Evolutionary conservation across 2,888 invertebrate species (phyloP), one percentile per base, ranked within the genome.

Genomic region (Papilio demoleus): DNA sequence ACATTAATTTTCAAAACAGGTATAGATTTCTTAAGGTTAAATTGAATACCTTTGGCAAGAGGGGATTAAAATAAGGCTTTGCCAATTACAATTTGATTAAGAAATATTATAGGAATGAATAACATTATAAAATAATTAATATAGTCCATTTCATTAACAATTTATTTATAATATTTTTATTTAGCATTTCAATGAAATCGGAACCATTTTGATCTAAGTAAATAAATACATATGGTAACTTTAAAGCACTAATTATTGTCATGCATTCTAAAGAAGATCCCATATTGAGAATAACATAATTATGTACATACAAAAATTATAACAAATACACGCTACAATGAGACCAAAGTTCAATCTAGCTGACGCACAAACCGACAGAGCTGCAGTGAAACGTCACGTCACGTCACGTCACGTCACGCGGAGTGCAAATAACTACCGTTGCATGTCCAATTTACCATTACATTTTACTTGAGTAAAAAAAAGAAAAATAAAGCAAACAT

Each of bases 241-340:
- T 84, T 87, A 84, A 90, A 88, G 87, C 87, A 83, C 86, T 89
- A 90, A 70, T 91, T 92, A 91, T 92, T 92, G 92, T 92, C 92
- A 92, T 92, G 92, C 92, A 88, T 85, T 87, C 86, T 85, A 87
- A 78, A 67, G 70, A 70, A 69, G 71, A 70, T 68, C 73, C 62
- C 70, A 66, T 47, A 75, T 71, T 75, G 76, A 76, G 77, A 71
- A 36, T 63, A 60, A 36, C 19, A 56, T 60, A 68, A 65, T 60
- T 65, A 60, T 60, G 40, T 64, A 68, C 60, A 69, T 65, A 64
- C 64, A 47, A 60, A 47, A 31, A 58, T 50, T 64, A 34, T 67
- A 75, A 78, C 75, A 65, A 79, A 80, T 80, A 82, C 76, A 80
- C 75, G 81, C 79, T 84, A 81, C 80, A 75, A 79, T 84, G 84